Percentiles rank a stretch among this genome's conserved stretches.
Conservation (phyloP, 2,113 vertebrate genomes). For the Zosterops hypoxanthus region DNA sequence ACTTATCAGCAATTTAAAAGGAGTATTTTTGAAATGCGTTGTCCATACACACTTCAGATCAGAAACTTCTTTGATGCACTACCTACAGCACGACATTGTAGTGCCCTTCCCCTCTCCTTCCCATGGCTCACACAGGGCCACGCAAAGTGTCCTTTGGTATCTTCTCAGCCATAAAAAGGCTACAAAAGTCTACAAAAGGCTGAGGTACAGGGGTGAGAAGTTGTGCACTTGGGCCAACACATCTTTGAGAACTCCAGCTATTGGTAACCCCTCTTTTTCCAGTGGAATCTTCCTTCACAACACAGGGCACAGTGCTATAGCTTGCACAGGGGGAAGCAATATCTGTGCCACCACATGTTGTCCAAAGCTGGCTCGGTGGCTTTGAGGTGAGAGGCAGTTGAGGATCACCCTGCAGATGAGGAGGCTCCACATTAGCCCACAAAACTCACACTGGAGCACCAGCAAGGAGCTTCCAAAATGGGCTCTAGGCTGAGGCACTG, state of each 20-base stretch:
- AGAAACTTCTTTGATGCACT: background rate
- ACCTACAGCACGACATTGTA: background rate
- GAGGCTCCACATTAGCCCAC: background rate
- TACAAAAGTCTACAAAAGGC: background rate
- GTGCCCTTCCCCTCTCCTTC: background rate
- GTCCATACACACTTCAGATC: background rate
- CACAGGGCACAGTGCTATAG: too few species aligned
- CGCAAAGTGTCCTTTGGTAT: background rate
- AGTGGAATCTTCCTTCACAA: background rate
- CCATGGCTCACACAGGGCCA: background rate
- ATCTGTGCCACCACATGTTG: background rate
- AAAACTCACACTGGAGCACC: background rate
- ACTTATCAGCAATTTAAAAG: conserved; percentile 12
- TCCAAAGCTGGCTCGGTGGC: background rate
- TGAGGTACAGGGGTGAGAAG: background rate
- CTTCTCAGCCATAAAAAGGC: background rate
- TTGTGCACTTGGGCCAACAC: fast-evolving
- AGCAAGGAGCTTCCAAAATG: background rate
- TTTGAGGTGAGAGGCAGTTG: background rate
- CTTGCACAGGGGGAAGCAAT: background rate
- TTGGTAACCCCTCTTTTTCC: background rate
- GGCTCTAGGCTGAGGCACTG: background rate
- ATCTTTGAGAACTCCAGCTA: background rate
- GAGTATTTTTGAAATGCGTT: conserved; percentile 16
- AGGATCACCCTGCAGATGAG: background rate